Evolutionary conservation across 1,140 invertebrate genomes (phyloP).

Genomic region (Drosophila mayri): DNA sequence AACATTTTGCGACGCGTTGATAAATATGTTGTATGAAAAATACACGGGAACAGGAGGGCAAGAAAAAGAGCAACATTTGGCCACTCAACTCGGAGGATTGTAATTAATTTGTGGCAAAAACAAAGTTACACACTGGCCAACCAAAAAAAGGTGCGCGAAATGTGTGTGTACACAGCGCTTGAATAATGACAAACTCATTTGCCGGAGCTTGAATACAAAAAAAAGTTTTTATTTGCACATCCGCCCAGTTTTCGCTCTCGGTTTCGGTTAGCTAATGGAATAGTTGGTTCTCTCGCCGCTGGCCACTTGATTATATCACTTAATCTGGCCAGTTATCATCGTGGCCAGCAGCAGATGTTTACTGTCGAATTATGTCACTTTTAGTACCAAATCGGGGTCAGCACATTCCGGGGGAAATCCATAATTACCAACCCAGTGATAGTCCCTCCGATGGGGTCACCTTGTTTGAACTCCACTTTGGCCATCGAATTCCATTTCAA

Average conservation of each 20-base stretch:
- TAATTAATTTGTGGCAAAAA: conserved; percentile 74
- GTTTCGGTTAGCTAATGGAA: conserved; percentile 40
- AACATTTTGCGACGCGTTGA: conserved; percentile 63
- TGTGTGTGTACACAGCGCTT: conserved; percentile 47
- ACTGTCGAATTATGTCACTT: conserved; percentile 21
- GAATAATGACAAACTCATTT: conserved; percentile 78
- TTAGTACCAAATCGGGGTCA: background rate
- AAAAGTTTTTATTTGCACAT: conserved; percentile 67
- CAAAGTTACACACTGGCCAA: conserved; percentile 1
- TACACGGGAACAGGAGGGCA: conserved; percentile 31
- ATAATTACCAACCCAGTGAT: conserved; percentile 6
- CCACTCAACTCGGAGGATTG: conserved; percentile 72
- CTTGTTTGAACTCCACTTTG: conserved; percentile 10
- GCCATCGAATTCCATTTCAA: conserved; percentile 20
- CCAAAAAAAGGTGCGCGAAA: conserved; percentile 66
- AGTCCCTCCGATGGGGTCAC: conserved; percentile 7
- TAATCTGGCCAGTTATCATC: conserved; percentile 24
- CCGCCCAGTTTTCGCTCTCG: conserved; percentile 15
- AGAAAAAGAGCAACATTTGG: conserved; percentile 73
- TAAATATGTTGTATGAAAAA: conserved; percentile 76
- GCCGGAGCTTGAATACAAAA: conserved; percentile 44
- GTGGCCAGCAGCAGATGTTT: conserved; percentile 18
- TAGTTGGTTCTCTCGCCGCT: conserved; percentile 25
- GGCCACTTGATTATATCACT: conserved; percentile 46
- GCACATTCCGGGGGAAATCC: background rate